phyloP scores from a whole-genome alignment of 2,797 vertebrate genomes.

The Sciurus vulgaris region DNA sequence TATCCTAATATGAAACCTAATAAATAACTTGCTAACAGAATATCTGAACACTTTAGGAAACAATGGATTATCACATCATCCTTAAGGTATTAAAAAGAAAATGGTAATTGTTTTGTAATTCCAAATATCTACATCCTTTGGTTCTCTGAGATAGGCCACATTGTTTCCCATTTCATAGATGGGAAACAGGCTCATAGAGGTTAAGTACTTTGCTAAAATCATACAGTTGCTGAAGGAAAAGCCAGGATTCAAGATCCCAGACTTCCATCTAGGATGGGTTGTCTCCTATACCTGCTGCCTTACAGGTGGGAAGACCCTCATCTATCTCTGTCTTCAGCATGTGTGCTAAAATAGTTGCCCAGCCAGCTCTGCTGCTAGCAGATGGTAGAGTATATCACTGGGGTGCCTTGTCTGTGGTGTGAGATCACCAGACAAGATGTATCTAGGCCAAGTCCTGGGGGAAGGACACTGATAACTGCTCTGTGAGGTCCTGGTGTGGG shows the following conservation, averaged over 20 bases:
- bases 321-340: neutral
- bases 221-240: slow-evolving; percentile 28
- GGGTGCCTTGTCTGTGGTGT: slow-evolving; percentile 48
- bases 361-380: neutral
- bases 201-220: slow-evolving; percentile 10
- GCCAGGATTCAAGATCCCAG: neutral
- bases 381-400: slow-evolving; percentile 3
- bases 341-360: neutral
- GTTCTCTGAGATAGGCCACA: neutral
- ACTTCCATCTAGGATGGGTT: neutral
- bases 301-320: neutral
- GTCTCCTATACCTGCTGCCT: neutral
- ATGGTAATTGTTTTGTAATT: neutral
- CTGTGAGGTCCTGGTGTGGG: slow-evolving; percentile 62
- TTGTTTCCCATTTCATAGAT: neutral
- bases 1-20: neutral
- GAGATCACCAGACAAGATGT: slow-evolving; percentile 70
- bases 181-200: neutral
- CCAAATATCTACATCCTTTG: neutral
- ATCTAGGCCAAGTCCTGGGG: slow-evolving; percentile 75
- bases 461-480: slow-evolving; percentile 75
- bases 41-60: neutral
- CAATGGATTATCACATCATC: neutral
- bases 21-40: neutral
- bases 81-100: slow-evolving; percentile 29